Base-by-base conservation (phyloP, 2,888 invertebrate species). In the Leptothorax acervorum region DNA sequence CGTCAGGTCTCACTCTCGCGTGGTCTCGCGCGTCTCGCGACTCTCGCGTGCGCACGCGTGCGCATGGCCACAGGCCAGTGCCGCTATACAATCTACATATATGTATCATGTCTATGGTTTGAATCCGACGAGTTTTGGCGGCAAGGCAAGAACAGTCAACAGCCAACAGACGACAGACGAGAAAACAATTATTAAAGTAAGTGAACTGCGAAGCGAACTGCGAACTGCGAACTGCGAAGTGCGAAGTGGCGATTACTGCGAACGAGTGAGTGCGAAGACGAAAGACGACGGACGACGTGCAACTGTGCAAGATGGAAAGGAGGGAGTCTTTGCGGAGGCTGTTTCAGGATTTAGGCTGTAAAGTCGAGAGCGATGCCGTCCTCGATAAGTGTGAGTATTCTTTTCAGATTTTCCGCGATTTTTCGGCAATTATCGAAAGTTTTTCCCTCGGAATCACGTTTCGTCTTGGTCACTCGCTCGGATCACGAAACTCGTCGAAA, bases 341-440 rank as follows among this genome's bases (percentile, higher is more conserved):
- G 81, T 94, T 94, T 53, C 83, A 88, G 12, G 79, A 87, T 35
- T 88, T 94, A 51, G 93, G 93, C 18, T 92, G 91, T 8, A 85
- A 85, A 28, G 51, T 87, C n/a, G 84, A 91, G 3, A 89, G 89
- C 74, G 87, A 92, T 48, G 85, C 83, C 12, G 82, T 92, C 73
- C 62, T 94, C 9, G 85, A 90, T 12, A 94, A 93, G 92, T 94
- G 94, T 94, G 88, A 94, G 94, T 92, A 81, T 11, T 68, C 6
- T 11, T 45, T 68, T 1, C 2, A 31, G 18, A 62, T 55, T 53
- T 53, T 63, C 57, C 48, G 4, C 28, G 18, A 18, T 83, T 81
- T 18, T 1, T 23, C 23, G 23, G 28, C 2, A 51, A 1, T 5
- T 3, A 31, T 66, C 4, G 31, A 70, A 9, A 42, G 1, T 23